phyloP scores from a whole-genome alignment of 2,113 vertebrate species.

The Pygoscelis antarcticus region DNA sequence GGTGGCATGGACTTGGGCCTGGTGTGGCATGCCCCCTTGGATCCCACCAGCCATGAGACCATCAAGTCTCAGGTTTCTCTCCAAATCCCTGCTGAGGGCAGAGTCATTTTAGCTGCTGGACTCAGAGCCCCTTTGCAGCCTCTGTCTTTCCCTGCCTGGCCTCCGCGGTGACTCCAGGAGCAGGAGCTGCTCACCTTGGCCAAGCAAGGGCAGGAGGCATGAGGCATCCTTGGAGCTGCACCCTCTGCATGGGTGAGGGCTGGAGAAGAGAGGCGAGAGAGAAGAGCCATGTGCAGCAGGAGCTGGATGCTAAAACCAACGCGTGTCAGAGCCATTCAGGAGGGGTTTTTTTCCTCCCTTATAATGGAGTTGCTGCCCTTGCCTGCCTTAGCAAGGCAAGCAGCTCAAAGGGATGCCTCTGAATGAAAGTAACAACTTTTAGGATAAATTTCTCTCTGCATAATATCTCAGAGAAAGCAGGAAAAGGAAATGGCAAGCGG shows the following conservation, averaged over 20 bases:
- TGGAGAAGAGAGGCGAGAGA: not conserved
- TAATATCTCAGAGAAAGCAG: conserved; percentile 9
- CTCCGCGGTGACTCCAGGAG: not conserved
- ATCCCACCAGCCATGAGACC: not conserved
- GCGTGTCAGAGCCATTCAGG: not conserved
- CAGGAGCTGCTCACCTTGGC: not conserved
- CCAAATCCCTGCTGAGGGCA: not conserved
- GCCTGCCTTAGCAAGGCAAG: not conserved
- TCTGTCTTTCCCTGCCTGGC: not conserved
- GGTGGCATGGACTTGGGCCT: not conserved
- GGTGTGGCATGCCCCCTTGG: not conserved
- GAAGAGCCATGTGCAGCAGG: not conserved
- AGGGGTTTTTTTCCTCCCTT: not conserved
- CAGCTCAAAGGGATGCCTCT: not conserved
- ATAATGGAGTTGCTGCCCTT: not conserved
- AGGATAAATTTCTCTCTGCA: not conserved
- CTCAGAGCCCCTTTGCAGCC: not conserved
- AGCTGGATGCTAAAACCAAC: not conserved
- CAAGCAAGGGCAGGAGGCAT: not conserved
- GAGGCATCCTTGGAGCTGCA: not conserved
- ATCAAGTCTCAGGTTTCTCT: not conserved
- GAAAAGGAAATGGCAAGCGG: conserved; percentile 15
- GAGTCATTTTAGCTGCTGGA: not conserved
- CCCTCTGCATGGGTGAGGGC: not conserved
- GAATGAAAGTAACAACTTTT: conserved; percentile 13